Evolutionary conservation across 2,797 vertebrate species (phyloP).

Genomic region (Melanogrammus aeglefinus): DNA sequence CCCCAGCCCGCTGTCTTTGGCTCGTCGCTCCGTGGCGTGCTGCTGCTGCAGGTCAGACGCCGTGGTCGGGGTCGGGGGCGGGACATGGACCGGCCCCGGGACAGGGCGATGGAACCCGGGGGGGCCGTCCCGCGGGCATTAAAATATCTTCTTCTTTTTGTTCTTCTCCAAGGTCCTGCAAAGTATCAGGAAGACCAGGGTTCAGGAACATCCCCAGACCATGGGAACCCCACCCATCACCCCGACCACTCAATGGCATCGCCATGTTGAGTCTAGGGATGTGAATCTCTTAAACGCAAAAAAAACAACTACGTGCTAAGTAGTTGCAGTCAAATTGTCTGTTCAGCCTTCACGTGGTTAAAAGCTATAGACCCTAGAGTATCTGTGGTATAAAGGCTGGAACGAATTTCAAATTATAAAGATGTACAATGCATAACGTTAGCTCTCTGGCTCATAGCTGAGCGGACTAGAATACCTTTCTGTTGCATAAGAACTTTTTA

Average conservation of each 20-base stretch:
- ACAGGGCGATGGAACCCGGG: constrained; percentile 78
- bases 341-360: too few species aligned
- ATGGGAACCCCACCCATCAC: too few species aligned
- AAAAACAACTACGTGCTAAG: too few species aligned
- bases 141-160: constrained; percentile 99
- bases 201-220: background rate
- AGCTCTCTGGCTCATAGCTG: too few species aligned
- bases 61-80: constrained; percentile 75
- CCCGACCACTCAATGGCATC: background rate
- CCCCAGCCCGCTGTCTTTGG: background rate
- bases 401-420: too few species aligned
- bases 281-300: too few species aligned
- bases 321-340: too few species aligned
- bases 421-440: too few species aligned
- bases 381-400: background rate
- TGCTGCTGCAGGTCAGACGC: constrained; percentile 71
- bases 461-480: too few species aligned
- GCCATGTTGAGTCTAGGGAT: background rate
- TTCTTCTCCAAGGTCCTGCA: constrained; percentile 96
- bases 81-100: constrained; percentile 72
- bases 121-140: constrained; percentile 69
- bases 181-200: background rate
- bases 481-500: too few species aligned
- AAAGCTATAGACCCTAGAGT: too few species aligned
- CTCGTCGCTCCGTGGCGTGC: constrained; percentile 15